Percentiles rank a stretch among this genome's conserved stretches.
Conservation (phyloP, 2,113 vertebrate genomes). For the Pteronura brasiliensis region DNA sequence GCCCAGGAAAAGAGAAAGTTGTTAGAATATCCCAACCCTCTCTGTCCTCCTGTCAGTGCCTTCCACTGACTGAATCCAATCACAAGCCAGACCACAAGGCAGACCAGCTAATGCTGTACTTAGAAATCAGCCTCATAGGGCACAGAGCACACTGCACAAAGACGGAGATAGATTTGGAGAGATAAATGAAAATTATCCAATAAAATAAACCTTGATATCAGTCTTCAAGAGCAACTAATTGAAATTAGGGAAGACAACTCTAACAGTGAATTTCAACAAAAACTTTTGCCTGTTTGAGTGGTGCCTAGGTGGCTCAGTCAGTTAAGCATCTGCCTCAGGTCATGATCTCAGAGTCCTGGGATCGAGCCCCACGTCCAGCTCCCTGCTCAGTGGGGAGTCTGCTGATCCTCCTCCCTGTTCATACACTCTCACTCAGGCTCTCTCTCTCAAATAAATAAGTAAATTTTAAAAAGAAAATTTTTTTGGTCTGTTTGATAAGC, state of each 20-base stretch:
- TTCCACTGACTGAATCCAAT: constrained; percentile 1
- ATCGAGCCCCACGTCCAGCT: too few relatives aligned
- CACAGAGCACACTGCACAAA: background rate
- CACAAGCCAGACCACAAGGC: constrained; percentile 4
- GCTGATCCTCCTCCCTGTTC: too few relatives aligned
- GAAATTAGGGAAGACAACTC: constrained; percentile 8
- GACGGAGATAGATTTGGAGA: background rate
- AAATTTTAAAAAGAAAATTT: too few relatives aligned
- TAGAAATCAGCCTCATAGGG: constrained; percentile 14
- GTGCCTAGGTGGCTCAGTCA: too few relatives aligned
- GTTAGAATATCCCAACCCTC: background rate
- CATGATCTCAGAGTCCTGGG: too few relatives aligned
- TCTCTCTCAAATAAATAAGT: too few relatives aligned
- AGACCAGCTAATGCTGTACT: background rate
- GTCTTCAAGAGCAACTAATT: constrained; percentile 1
- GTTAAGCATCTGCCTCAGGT: too few relatives aligned
- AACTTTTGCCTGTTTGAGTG: background rate
- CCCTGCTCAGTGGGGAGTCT: too few relatives aligned
- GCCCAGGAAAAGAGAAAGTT: background rate
- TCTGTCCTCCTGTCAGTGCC: background rate
- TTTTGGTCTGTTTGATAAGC: background rate
- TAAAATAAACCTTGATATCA: background rate
- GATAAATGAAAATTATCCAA: background rate
- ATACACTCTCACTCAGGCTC: too few relatives aligned
- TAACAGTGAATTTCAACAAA: constrained; percentile 7